Base-by-base conservation (phyloP, 2,113 vertebrate species). In the Prunella fulvescens region DNA sequence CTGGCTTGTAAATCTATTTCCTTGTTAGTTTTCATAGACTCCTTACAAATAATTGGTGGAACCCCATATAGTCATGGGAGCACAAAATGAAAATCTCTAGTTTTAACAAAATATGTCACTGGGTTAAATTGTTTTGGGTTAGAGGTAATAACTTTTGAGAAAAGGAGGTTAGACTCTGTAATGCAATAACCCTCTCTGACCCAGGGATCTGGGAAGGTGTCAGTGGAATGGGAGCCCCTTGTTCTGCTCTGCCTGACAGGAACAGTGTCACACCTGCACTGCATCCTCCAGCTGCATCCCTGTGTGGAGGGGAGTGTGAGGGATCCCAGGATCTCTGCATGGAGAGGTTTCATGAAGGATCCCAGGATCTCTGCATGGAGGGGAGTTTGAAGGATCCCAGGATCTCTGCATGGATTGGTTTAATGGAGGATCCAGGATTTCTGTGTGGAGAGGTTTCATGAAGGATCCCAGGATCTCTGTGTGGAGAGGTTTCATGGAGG, bases 401-500 rank as follows among this genome's bases (percentile, higher is more conserved):
- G 9, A n/a, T 22, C 19, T 56, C 31, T 56, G 53, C 1, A 1
- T 9, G 31, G 6, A n/a, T 8, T 1, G 31, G 31, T 14, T n/a
- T 56, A 12, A 56, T 20, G 19, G 18, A 33, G 53, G 31, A 56
- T 20, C 53, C 53, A 54, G 29, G 19, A 33, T 20, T 19, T 33
- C 12, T 33, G 18, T 0, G 0, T 54, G 29, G 18, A 31, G 53
- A 1, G 51, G 28, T 19, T 19, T 29, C 50, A 31, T 9, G 19
- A 12, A 70, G 47, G 24, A 87, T 70, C 19, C 25, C 57, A 56
- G 74, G 31, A 80, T 64, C 56, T 57, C 61, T 71, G 45, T 1
- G 1, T 22, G 77, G 71, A 91, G 29, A 2, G 29, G 65, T 9
- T 13, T 5, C 8, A 6, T 20, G 51, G 14, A 50, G 48, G 48